Evolutionary conservation across 2,113 vertebrate genomes (phyloP).

Genomic region (Eretmochelys imbricata): DNA sequence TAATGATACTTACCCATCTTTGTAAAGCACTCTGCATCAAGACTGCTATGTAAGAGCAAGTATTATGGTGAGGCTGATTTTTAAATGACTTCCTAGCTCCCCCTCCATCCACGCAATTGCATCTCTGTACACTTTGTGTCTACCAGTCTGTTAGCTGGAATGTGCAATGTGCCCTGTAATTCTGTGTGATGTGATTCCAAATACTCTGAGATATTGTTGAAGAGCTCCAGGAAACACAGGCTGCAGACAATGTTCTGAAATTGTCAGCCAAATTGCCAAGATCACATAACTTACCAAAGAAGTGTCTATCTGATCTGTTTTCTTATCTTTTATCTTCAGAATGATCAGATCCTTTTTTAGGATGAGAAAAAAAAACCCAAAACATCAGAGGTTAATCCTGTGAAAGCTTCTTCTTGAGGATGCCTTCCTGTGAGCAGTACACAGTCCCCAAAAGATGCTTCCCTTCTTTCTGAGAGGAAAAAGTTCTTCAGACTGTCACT

Average conservation of each 20-base stretch:
- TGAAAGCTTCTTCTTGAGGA: background rate
- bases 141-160: background rate
- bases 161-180: background rate
- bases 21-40: slow-evolving; percentile 2
- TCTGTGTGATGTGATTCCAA: background rate
- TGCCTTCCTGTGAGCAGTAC: background rate
- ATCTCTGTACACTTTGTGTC: background rate
- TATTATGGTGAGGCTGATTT: background rate
- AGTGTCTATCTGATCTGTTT: background rate
- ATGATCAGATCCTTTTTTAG: background rate
- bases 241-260: background rate
- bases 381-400: background rate
- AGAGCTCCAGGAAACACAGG: accelerated
- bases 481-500: background rate
- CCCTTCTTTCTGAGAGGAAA: background rate
- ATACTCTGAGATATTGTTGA: background rate
- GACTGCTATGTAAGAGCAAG: background rate
- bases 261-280: background rate
- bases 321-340: background rate
- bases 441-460: background rate
- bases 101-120: background rate
- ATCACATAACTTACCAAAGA: background rate
- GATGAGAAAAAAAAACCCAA: background rate
- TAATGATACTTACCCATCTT: background rate
- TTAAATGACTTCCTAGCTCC: background rate